Evolutionary conservation across 2,888 invertebrate species (phyloP), one percentile per base, ranked within the genome.

Genomic region (Hedychridium roseum): DNA sequence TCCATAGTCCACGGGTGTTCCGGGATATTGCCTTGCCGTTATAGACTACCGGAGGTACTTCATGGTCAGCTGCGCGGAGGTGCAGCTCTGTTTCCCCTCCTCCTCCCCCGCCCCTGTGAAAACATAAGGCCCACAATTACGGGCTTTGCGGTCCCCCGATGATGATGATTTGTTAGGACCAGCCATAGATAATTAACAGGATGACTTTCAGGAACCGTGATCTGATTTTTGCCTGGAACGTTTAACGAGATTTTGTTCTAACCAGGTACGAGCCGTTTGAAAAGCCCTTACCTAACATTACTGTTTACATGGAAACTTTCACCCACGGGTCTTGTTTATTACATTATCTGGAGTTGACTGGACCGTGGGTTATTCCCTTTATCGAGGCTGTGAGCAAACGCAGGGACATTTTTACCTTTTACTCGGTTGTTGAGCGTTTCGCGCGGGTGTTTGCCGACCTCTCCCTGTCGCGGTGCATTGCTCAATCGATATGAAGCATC

Each of bases 1-100:
- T 72, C 67, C 60, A 70, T 60, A 64, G 70, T 68, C 67, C 68
- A 64, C 67, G 73, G 71, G 73, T 74, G 70, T 74, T 74, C 68
- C 70, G 66, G 68, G 60, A 71, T 72, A 73, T 73, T 68, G 67
- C 64, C 56, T 62, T 61, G 62, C 56, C 60, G 68, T 60, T 63
- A 61, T 64, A 64, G 58, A 58, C 56, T 56, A 31, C 50, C n/a
- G n/a, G 50, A 38, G 46, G 54, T 38, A 46, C 54, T 43, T 52
- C 51, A 60, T 50, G 71, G 67, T 73, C 72, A 71, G 72, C 71
- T 74, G 73, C 49, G 50, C 62, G 54, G 56, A 54, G 64, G 47
- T 50, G 45, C 56, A n/a, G n/a, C n/a, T n/a, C n/a, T n/a, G n/a
- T n/a, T n/a, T n/a, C n/a, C n/a, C n/a, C n/a, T n/a, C n/a, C n/a